Percentiles rank a stretch among this genome's conserved stretches.
Conservation (phyloP, 1,140 invertebrate genomes). For the Cherax destructor region DNA sequence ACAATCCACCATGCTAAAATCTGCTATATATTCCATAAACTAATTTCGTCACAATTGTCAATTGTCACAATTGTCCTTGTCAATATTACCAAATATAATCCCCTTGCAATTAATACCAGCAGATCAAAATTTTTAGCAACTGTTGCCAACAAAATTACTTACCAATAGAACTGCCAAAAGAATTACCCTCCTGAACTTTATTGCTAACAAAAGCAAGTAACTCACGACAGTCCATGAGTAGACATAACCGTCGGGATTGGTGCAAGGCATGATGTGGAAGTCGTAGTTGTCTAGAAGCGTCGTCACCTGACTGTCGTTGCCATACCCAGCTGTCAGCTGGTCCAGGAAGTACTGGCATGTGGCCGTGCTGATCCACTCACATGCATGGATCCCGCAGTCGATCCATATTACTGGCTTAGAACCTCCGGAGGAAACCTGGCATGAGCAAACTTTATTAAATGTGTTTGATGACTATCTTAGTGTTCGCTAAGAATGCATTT, state of each 20-base stretch:
- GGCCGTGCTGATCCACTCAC: conserved; percentile 94
- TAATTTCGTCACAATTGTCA: no score
- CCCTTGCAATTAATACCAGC: no score
- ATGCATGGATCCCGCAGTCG: conserved; percentile 81
- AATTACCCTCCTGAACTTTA: no score
- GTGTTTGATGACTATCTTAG: neutral
- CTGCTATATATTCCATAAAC: no score
- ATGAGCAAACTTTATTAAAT: neutral
- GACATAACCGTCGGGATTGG: conserved; percentile 72
- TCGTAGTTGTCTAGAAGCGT: conserved; percentile 85
- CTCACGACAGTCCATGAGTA: conserved; percentile 68
- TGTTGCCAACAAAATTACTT: no score
- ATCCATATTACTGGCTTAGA: conserved; percentile 75
- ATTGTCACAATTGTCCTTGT: no score
- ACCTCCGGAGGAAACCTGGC: conserved; percentile 55
- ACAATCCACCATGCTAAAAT: no score
- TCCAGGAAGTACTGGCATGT: conserved; percentile 89
- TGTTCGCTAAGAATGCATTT: no score
- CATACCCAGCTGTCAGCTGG: conserved; percentile 78
- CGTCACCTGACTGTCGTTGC: conserved; percentile 78
- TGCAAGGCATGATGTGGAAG: conserved; percentile 74
- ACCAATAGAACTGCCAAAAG: no score
- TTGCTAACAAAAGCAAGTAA: no score
- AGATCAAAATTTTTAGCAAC: no score
- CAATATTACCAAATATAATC: no score